Evolutionary conservation across 2,888 invertebrate genomes (phyloP), one percentile per base, ranked within the genome.

Genomic region (Dicranocentrus wangi): DNA sequence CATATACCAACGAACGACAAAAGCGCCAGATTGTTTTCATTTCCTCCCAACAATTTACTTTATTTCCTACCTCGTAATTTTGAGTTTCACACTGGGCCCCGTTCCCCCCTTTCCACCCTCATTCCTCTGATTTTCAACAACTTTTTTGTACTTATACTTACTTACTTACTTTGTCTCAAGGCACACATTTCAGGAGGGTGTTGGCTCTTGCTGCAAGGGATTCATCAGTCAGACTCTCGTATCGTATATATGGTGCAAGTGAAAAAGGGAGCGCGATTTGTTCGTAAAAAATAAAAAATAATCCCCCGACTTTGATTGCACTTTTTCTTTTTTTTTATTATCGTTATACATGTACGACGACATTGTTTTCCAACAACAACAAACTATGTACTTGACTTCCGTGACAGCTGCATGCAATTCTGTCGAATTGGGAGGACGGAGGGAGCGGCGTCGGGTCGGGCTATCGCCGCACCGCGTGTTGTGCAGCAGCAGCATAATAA

Each of bases 351-450:
- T n/a, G n/a, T n/a, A n/a, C n/a, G n/a, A n/a, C n/a, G n/a, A n/a
- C n/a, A n/a, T n/a, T n/a, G n/a, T n/a, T n/a, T 39, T 39, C 39
- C 5, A 13, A 8, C 39, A 39, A 10, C 13, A 63, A 63, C 39
- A 39, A 21, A 63, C 42, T 42, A 25, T 23, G 55, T 63, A n/a
- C n/a, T 21, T 55, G 13, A 28, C 47, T 73, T 73, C 39, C 63
- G 63, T 63, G 63, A 51, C 73, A 73, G 73, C 51, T 53, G 73
- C 53, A 63, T 53, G 53, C 63, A 60, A 65, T 72, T 47, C 21
- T 51, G 39, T 39, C 5, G 39, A 39, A 39, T 8, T 39, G 7
- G 39, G 39, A 39, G 39, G 13, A 39, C 39, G n/a, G n/a, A n/a
- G n/a, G n/a, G n/a, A n/a, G n/a, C n/a, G n/a, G n/a, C n/a, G n/a